Base-by-base conservation (phyloP, 2,797 vertebrate genomes). In the Clarias laeviceps region DNA sequence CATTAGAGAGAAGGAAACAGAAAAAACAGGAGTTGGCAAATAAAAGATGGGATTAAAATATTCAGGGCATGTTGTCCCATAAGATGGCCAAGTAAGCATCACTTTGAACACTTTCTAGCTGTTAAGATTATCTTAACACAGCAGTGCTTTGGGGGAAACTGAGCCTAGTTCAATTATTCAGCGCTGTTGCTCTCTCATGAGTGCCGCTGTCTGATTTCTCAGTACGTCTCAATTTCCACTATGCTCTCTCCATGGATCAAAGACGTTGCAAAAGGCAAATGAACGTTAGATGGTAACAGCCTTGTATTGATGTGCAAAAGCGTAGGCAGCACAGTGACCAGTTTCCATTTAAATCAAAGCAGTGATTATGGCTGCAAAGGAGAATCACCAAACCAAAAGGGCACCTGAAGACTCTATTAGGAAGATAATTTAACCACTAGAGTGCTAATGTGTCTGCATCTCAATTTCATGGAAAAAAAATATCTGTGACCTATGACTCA, bases 101-200 rank as follows among this genome's bases (percentile, higher is more conserved):
- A 80, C 68, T 84, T 87, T 86, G 70, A 80, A 79, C 57, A 80
- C 50, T 86, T 65, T 76, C 50, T 79, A 72, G n/a, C 80, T 72
- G 56, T 66, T 78, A 78, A 78, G 80, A 69, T 83, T 54, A 78
- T 72, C 57, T 79, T 54, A 78, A 83, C 66, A 66, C 59, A 40
- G 66, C 40, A 24, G 57, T 59, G 59, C 82, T 83, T 86, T 83
- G 12, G 76, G 45, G 29, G 74, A 83, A 29, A 78, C 64, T 72
- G 65, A 83, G 64, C 59, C 74, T 24, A 1, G 24, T 59, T 91
- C 57, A 90, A 93, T 92, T 90, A 94, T 94, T 93, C 72, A 92
- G 84, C 82, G 72, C 64, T 57, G 82, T 65, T 84, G 70, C 84
- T 89, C 85, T 88, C 86, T 85, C 87, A 70, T 34, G 77, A 90